These are phyloP conservation scores for Atrina japonica DNA, from an alignment of 2,888 invertebrate genomes.

Conservation along the genomic window DNA sequence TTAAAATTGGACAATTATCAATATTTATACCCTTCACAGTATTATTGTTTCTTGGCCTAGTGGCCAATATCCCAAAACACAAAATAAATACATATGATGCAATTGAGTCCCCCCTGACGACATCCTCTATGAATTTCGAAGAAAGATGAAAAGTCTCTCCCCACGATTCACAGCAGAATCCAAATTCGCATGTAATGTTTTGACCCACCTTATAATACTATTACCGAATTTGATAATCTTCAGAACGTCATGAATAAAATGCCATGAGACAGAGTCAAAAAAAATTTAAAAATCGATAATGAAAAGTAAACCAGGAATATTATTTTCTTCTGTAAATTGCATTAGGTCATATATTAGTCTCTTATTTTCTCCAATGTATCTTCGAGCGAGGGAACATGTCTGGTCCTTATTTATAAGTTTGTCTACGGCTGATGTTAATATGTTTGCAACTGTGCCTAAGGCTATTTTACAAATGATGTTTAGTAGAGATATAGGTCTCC, in stretches of 20 bases:
- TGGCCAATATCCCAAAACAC: constrained; percentile 2
- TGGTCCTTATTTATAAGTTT: neutral
- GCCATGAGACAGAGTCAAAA: constrained; percentile 23
- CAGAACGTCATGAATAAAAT: constrained; percentile 6
- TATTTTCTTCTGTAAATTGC: constrained; percentile 7
- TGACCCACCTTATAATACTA: constrained; percentile 25
- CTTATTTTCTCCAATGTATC: constrained; percentile 27
- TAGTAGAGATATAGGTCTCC: constrained; percentile 23
- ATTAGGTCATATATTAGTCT: constrained; percentile 2
- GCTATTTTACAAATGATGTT: constrained; percentile 16
- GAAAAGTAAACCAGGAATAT: neutral
- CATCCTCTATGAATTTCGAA: constrained; percentile 21
- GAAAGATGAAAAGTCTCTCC: constrained; percentile 5
- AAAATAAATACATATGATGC: constrained; percentile 3
- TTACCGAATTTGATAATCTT: constrained; percentile 11
- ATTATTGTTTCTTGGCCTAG: neutral
- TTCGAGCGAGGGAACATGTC: constrained; percentile 13
- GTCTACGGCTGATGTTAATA: constrained; percentile 20
- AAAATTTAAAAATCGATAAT: constrained; percentile 6
- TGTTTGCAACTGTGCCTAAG: constrained; percentile 6
- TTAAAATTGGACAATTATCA: constrained; percentile 1
- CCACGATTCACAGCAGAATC: constrained; percentile 11
- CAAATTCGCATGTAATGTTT: constrained; percentile 10
- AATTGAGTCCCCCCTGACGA: constrained; percentile 12
- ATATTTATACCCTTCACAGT: neutral